Conservation (phyloP, 1,140 invertebrate species). For the Heliothis subflexa region DNA sequence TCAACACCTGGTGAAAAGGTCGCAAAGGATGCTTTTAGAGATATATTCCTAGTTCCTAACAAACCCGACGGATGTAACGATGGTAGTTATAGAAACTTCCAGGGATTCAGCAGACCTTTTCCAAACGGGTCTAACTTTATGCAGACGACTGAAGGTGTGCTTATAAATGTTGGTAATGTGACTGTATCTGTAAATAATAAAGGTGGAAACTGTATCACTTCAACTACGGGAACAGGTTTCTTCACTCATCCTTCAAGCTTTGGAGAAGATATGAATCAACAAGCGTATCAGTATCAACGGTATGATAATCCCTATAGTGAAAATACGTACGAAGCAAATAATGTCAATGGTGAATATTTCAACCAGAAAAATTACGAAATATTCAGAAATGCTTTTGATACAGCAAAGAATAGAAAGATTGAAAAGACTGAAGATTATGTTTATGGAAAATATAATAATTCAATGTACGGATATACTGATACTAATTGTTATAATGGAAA, state of each 20-base stretch:
- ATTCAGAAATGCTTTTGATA: constrained; percentile 87
- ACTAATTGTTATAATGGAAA: constrained; percentile 63
- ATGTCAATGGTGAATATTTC: constrained; percentile 70
- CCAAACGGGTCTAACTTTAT: constrained; percentile 83
- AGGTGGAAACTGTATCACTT: constrained; percentile 91
- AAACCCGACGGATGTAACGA: constrained; percentile 78
- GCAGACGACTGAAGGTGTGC: constrained; percentile 85
- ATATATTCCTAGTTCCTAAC: constrained; percentile 85
- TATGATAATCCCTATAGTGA: constrained; percentile 60
- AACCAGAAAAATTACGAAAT: constrained; percentile 86
- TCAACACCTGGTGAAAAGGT: constrained; percentile 84
- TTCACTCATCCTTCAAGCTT: constrained; percentile 76
- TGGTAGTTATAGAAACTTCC: constrained; percentile 78
- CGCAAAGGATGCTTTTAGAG: constrained; percentile 87
- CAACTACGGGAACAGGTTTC: constrained; percentile 88
- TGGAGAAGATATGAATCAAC: constrained; percentile 70
- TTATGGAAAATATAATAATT: constrained; percentile 61
- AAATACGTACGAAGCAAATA: constrained; percentile 51
- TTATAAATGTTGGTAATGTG: constrained; percentile 91
- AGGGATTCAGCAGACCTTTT: constrained; percentile 81
- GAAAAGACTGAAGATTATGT: constrained; percentile 61
- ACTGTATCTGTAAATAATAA: constrained; percentile 91
- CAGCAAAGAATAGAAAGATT: constrained; percentile 80
- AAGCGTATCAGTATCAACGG: constrained; percentile 64
- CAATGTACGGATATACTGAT: constrained; percentile 66